Evolutionary conservation across 2,888 invertebrate genomes (phyloP), one percentile per base, ranked within the genome.

Genomic region (Acholoe squamosa): DNA sequence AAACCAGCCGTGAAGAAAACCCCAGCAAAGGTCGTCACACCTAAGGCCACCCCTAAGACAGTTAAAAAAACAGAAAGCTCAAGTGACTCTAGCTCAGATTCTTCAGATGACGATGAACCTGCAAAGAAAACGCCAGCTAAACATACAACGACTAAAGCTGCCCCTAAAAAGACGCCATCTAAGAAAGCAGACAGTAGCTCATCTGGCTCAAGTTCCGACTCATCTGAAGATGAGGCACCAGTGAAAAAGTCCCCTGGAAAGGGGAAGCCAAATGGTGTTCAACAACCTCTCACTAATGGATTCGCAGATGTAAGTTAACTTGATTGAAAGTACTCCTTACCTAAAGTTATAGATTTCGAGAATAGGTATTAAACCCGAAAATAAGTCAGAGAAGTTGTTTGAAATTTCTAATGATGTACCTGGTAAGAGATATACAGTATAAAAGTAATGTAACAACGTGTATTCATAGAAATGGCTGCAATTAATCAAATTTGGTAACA

Each of bases 131-230:
- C 51, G 0, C 71, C 80, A 33, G 33, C 5, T 1, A 86, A 86
- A 33, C 33, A 31, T 33, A 25, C 54, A 19, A 31, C 86, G 16
- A 61, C 89, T 25, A 89, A 89, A 33, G 80, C 43, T 25, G 34
- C 80, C 31, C 80, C 80, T 34, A 80, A 80, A 33, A 51, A 28
- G 12, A 77, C 16, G 25, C 52, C 80, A 56, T 22, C 34, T n/a
- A 84, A 77, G 84, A 84, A 86, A 86, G 86, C 86, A 31, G 54
- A 86, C n/a, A 86, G 86, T 33, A 86, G 86, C 31, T 86, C 86
- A 0, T 86, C 86, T n/a, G 86, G 52, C 28, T 86, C 86, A 14
- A 86, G 86, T 86, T 86, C 86, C 5, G 84, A 84, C 19, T 84
- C 77, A 7, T 80, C 86, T 1, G 86, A 86, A 31, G 86, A 86